Evolutionary conservation across 2,888 invertebrate genomes (phyloP).

Genomic region (Lysandra coridon): DNA sequence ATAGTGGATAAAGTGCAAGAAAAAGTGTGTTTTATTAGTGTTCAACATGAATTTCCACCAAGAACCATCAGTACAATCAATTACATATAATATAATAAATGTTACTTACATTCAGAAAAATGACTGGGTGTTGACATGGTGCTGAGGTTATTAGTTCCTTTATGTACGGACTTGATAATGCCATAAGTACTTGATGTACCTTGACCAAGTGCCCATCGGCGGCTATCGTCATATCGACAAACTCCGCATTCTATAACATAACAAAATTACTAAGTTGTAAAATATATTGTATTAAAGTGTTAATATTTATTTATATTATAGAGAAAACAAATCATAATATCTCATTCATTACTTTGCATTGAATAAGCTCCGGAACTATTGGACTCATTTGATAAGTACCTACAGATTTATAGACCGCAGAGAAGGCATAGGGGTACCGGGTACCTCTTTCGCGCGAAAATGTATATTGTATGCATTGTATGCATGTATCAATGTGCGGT

Average conservation of each 20-base stretch:
- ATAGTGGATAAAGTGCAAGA: no score
- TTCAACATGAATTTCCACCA: no score
- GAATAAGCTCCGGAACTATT: no score
- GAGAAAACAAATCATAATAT: no score
- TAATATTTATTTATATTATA: no score
- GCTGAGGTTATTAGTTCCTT: slow-evolving; percentile 70
- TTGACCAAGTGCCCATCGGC: slow-evolving; percentile 73
- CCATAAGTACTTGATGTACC: slow-evolving; percentile 60
- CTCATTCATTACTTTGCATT: no score
- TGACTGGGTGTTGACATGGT: slow-evolving; percentile 70
- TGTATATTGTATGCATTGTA: neutral
- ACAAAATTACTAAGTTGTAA: slow-evolving; percentile 15
- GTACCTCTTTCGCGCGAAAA: neutral
- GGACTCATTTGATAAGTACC: no score
- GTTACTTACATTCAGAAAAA: slow-evolving; percentile 71
- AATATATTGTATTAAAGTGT: no score
- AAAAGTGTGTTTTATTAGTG: no score
- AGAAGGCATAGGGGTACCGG: no score
- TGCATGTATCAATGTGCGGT: neutral
- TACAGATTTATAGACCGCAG: no score
- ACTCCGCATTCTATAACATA: slow-evolving; percentile 67
- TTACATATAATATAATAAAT: neutral
- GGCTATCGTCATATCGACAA: slow-evolving; percentile 74
- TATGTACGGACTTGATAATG: slow-evolving; percentile 70
- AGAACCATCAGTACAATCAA: no score